Evolutionary conservation across 2,888 invertebrate species (phyloP).

Genomic region (Epinotia ramella): DNA sequence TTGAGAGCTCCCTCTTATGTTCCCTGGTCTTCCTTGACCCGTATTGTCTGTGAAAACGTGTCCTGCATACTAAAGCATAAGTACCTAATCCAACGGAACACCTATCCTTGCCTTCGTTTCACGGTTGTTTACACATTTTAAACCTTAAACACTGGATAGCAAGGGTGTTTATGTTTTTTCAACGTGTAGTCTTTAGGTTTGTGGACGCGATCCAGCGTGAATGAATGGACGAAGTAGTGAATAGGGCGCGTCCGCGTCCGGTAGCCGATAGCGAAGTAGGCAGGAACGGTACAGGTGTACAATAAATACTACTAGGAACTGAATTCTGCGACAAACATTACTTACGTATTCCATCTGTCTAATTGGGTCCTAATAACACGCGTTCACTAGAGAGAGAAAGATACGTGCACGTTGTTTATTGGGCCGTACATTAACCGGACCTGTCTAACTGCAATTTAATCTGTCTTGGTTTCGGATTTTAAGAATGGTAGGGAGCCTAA

Average conservation of each 20-base stretch:
- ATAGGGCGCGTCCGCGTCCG: conserved; percentile 37
- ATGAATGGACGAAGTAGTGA: conserved; percentile 38
- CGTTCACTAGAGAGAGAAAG: too few relatives aligned
- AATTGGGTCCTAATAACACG: too few relatives aligned
- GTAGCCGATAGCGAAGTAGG: conserved; percentile 27
- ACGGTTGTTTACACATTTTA: conserved; percentile 5
- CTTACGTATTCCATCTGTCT: not conserved
- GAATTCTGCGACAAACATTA: not conserved
- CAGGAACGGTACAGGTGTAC: conserved; percentile 13
- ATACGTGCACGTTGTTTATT: too few relatives aligned
- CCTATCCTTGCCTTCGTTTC: not conserved
- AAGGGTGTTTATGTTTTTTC: conserved; percentile 1
- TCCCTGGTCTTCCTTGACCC: conserved; percentile 36
- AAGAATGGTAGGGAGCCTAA: too few relatives aligned
- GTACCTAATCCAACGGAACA: conserved; percentile 11
- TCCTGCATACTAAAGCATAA: conserved; percentile 35
- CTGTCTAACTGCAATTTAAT: too few relatives aligned
- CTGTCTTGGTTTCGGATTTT: too few relatives aligned
- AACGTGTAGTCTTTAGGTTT: conserved; percentile 9
- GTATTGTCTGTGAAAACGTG: conserved; percentile 38
- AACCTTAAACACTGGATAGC: not conserved
- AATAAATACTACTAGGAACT: not conserved
- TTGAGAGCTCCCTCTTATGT: conserved; percentile 22
- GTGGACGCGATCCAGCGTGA: conserved; percentile 4
- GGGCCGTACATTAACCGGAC: too few relatives aligned